phyloP scores from a whole-genome alignment of 2,888 invertebrate genomes.

The Epistrophella euchroma region DNA sequence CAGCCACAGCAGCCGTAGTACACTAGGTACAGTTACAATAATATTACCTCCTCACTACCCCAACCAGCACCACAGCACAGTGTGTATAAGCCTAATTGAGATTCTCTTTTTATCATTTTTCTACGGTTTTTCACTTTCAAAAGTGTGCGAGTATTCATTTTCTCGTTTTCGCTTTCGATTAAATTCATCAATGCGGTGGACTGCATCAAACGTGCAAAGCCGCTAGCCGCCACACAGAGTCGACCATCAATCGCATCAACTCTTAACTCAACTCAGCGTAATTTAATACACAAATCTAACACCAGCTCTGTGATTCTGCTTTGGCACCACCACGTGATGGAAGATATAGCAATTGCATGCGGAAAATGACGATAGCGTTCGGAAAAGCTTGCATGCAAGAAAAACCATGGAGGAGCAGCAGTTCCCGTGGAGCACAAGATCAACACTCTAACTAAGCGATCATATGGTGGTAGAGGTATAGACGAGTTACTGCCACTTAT shows the following conservation, averaged over 20 bases:
- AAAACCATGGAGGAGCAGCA: slow-evolving; percentile 62
- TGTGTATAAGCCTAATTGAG: neutral
- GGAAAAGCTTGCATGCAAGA: slow-evolving; percentile 44
- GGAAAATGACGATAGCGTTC: slow-evolving; percentile 50
- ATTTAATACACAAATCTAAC: slow-evolving; percentile 54
- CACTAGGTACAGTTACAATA: slow-evolving; percentile 23
- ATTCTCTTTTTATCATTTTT: slow-evolving; percentile 44
- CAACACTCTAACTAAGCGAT: slow-evolving; percentile 66
- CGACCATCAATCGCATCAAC: slow-evolving; percentile 53
- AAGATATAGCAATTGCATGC: slow-evolving; percentile 53
- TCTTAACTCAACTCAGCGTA: slow-evolving; percentile 37
- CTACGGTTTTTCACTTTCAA: slow-evolving; percentile 64
- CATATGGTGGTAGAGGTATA: slow-evolving; percentile 35
- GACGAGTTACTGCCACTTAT: slow-evolving; percentile 36
- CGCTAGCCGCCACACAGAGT: slow-evolving; percentile 22
- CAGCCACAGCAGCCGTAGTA: slow-evolving; percentile 21
- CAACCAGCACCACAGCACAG: neutral
- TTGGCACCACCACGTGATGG: neutral
- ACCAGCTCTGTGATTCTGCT: no score
- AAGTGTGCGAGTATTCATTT: slow-evolving; percentile 63
- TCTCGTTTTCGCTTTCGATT: slow-evolving; percentile 70
- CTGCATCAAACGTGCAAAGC: slow-evolving; percentile 58
- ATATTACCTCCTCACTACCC: slow-evolving; percentile 1
- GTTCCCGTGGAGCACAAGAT: slow-evolving; percentile 67
- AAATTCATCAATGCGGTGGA: slow-evolving; percentile 56